These are phyloP conservation scores for Holcopasites calliopsidis DNA, from an alignment of 1,140 invertebrate species.

Conservation along the genomic window DNA sequence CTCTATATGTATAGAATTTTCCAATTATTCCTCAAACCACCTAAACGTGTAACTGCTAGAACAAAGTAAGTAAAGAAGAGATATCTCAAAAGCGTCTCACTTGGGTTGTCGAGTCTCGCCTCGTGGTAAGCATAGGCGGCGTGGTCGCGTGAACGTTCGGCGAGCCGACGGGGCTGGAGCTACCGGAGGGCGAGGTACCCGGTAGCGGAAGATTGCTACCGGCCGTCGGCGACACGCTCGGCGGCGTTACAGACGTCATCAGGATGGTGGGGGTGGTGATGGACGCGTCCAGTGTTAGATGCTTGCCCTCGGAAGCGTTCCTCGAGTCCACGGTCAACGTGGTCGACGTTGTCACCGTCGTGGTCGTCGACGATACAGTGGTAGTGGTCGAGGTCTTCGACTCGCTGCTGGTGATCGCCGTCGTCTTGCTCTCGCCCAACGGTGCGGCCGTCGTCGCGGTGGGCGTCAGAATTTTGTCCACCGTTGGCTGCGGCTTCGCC, in stretches of 20 bases:
- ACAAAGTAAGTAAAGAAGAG: too few species aligned
- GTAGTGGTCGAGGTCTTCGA: conserved; percentile 37
- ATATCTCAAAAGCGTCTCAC: conserved; percentile 67
- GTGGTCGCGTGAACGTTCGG: conserved; percentile 81
- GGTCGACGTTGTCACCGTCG: conserved; percentile 34
- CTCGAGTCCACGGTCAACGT: conserved; percentile 74
- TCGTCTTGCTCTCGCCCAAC: conserved; percentile 38
- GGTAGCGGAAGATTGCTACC: conserved; percentile 73
- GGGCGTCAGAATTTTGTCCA: conserved; percentile 32
- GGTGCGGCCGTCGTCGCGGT: conserved; percentile 38
- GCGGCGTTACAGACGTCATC: conserved; percentile 89
- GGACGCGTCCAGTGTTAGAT: conserved; percentile 73
- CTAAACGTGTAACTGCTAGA: too few species aligned
- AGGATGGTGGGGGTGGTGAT: conserved; percentile 89
- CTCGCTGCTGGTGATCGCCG: conserved; percentile 24
- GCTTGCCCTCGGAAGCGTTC: conserved; percentile 27
- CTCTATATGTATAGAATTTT: too few species aligned
- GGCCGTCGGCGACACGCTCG: conserved; percentile 85
- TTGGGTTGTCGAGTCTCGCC: conserved; percentile 92
- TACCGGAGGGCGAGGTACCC: conserved; percentile 75
- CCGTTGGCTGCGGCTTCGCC: conserved; percentile 36
- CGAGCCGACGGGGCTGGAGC: conserved; percentile 75
- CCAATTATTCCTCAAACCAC: too few species aligned
- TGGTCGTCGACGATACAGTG: conserved; percentile 16
- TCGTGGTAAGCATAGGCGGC: conserved; percentile 83